Evolutionary conservation across 2,888 invertebrate species (phyloP).

Genomic region (Caradrina kadenii): DNA sequence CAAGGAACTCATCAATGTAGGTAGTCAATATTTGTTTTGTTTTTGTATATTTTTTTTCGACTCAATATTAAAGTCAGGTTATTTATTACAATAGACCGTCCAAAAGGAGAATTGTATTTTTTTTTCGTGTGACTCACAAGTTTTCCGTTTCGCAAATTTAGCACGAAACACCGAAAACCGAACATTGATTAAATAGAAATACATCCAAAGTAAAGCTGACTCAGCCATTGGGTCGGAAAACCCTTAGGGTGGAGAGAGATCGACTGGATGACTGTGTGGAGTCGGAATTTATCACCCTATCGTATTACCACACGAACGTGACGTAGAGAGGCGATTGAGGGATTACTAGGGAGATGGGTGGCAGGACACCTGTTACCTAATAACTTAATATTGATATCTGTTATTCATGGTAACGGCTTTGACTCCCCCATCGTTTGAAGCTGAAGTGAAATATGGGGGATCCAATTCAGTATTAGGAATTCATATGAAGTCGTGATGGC

Average conservation of each 20-base stretch:
- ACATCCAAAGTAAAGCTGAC: constrained; percentile 33
- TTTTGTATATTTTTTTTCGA: neutral
- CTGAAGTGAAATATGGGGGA: constrained; percentile 1
- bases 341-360: constrained; percentile 33
- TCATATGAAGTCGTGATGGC: neutral
- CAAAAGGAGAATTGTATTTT: too few relatives aligned
- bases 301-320: constrained; percentile 32
- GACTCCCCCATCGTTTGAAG: neutral
- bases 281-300: constrained; percentile 44
- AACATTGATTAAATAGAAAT: constrained; percentile 18
- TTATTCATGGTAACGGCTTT: constrained; percentile 32
- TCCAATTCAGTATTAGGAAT: constrained; percentile 4
- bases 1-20: neutral
- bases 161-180: neutral
- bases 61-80: too few relatives aligned
- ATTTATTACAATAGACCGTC: too few relatives aligned
- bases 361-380: constrained; percentile 47
- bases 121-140: too few relatives aligned
- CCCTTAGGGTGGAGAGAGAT: constrained; percentile 21
- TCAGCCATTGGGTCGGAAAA: constrained; percentile 20
- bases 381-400: constrained; percentile 26
- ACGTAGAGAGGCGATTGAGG: constrained; percentile 19
- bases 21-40: too few relatives aligned
- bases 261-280: constrained; percentile 11
- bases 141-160: neutral